Evolutionary conservation across 2,113 vertebrate genomes (phyloP).

Genomic region (Colius striatus): DNA sequence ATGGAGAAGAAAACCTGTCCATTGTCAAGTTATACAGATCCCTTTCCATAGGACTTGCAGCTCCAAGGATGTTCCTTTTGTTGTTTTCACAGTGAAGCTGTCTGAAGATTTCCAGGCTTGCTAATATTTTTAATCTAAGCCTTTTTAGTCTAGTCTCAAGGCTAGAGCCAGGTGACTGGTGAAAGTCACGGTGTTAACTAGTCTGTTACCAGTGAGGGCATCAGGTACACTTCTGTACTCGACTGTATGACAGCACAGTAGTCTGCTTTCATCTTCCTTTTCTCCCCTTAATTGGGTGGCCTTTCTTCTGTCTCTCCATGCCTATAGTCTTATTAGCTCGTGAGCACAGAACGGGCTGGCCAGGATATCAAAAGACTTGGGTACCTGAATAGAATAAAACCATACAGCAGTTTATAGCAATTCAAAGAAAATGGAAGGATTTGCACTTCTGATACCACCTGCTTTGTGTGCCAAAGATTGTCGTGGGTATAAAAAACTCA

Average conservation of each 20-base stretch:
- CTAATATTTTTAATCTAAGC: slow-evolving; percentile 22
- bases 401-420: neutral
- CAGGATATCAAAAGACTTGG: slow-evolving; percentile 43
- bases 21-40: neutral
- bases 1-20: neutral
- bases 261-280: slow-evolving; percentile 45
- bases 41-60: neutral
- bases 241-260: neutral
- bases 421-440: slow-evolving; percentile 35
- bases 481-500: neutral
- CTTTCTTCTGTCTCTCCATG: neutral
- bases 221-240: slow-evolving; percentile 44
- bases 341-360: neutral
- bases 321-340: slow-evolving; percentile 50
- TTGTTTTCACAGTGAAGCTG: slow-evolving; percentile 23
- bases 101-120: neutral
- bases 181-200: slow-evolving; percentile 16
- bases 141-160: neutral
- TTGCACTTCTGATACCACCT: neutral
- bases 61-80: slow-evolving; percentile 9
- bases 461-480: neutral
- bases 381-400: slow-evolving; percentile 53
- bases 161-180: neutral
- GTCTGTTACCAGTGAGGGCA: slow-evolving; percentile 6
- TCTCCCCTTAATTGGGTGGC: slow-evolving; percentile 49